phyloP scores from a whole-genome alignment of 2,113 vertebrate genomes.

The Macroglossus sobrinus region DNA sequence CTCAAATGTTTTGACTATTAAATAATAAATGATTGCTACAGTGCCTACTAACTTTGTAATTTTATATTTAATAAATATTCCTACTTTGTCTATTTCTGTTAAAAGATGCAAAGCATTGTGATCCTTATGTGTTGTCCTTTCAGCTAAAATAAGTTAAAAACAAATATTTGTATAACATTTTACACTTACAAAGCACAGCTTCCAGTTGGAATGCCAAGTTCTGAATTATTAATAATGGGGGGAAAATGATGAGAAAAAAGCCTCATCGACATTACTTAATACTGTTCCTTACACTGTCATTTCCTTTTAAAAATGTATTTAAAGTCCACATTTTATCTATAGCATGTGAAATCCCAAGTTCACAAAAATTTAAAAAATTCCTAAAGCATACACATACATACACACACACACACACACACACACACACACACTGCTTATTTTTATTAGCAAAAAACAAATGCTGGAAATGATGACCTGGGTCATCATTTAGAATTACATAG shows the following conservation, averaged over 20 bases:
- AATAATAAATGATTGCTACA: background rate
- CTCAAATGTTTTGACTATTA: conserved; percentile 4
- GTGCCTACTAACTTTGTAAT: background rate
- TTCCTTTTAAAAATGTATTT: background rate
- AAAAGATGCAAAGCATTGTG: background rate
- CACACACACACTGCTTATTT: background rate
- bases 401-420: background rate
- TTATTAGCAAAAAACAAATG: conserved; percentile 22
- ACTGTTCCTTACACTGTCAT: background rate
- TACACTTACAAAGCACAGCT: background rate
- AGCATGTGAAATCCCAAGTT: background rate
- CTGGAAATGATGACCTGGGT: background rate
- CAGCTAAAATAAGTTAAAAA: conserved; percentile 25
- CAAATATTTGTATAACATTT: background rate
- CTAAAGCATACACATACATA: background rate
- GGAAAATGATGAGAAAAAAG: background rate
- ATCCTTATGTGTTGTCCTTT: background rate
- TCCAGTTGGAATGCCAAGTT: background rate
- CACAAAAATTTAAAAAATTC: background rate
- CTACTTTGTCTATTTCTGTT: background rate
- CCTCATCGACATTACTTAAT: background rate
- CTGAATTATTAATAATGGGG: background rate
- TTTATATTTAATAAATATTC: background rate
- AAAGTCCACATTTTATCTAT: background rate
- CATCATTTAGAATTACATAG: background rate